Evolutionary conservation across 2,113 vertebrate species (phyloP).

Genomic region (Okapia johnstoni): DNA sequence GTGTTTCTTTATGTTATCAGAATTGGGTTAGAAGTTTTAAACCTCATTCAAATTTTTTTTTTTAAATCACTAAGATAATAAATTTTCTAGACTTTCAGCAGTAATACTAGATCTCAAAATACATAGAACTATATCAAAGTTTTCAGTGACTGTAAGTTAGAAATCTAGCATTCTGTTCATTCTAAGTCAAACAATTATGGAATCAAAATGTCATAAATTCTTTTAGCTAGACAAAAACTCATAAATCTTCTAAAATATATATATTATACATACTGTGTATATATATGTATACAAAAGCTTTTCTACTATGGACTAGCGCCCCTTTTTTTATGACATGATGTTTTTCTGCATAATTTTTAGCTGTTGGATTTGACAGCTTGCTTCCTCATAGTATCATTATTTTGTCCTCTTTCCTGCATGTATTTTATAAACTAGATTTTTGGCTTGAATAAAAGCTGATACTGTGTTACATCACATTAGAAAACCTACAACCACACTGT

Average conservation of each 20-base stretch:
- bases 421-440: conserved; percentile 39
- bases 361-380: background rate
- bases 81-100: background rate
- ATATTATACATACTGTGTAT: background rate
- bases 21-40: background rate
- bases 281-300: background rate
- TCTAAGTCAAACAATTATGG: background rate
- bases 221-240: background rate
- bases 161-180: background rate
- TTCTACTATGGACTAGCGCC: background rate
- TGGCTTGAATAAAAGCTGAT: background rate
- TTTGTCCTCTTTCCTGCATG: background rate
- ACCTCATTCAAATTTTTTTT: background rate
- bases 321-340: background rate
- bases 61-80: background rate
- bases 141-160: background rate
- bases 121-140: background rate
- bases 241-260: background rate
- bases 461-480: background rate
- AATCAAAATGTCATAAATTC: background rate
- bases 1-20: background rate
- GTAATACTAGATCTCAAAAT: background rate
- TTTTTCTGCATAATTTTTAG: background rate
- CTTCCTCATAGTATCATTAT: background rate
- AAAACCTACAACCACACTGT: background rate